Conservation (phyloP, 2,888 invertebrate genomes). For the Lasioglossum villosulum region DNA sequence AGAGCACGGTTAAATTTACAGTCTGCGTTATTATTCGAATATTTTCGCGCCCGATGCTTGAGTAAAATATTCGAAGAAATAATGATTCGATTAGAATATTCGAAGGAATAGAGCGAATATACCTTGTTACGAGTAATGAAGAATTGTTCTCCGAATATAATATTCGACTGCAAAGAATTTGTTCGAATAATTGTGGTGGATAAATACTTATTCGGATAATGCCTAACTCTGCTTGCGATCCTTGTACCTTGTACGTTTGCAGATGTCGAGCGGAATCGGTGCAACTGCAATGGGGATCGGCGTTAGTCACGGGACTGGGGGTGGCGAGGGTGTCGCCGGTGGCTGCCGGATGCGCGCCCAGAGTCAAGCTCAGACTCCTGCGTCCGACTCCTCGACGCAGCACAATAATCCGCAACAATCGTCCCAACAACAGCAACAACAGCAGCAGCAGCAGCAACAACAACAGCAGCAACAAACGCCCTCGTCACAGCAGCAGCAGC, state of each 20-base stretch:
- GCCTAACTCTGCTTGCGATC: no score
- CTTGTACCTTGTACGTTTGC: slow-evolving; percentile 52
- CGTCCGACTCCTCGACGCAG: slow-evolving; percentile 76
- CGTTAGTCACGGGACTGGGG: slow-evolving; percentile 83
- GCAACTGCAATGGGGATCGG: slow-evolving; percentile 83
- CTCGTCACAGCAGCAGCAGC: slow-evolving; percentile 5
- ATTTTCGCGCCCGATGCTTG: no score
- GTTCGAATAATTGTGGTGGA: no score
- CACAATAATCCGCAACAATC: slow-evolving; percentile 72
- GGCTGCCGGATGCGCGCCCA: slow-evolving; percentile 82
- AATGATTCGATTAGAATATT: no score
- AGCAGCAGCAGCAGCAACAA: slow-evolving; percentile 74
- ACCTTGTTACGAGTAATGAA: no score
- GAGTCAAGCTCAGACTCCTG: slow-evolving; percentile 75
- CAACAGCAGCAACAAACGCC: slow-evolving; percentile 69
- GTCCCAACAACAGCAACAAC: slow-evolving; percentile 74
- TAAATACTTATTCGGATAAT: no score
- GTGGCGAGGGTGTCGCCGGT: slow-evolving; percentile 80
- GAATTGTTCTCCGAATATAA: no score
- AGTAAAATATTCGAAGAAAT: no score
- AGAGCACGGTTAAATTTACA: no score
- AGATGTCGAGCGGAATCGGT: slow-evolving; percentile 84
- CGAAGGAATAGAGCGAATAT: no score
- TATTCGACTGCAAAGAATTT: no score
- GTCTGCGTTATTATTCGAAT: no score